These are phyloP conservation scores for Pangasius macronema DNA, from an alignment of 2,797 vertebrate genomes.

Conservation along the genomic window DNA sequence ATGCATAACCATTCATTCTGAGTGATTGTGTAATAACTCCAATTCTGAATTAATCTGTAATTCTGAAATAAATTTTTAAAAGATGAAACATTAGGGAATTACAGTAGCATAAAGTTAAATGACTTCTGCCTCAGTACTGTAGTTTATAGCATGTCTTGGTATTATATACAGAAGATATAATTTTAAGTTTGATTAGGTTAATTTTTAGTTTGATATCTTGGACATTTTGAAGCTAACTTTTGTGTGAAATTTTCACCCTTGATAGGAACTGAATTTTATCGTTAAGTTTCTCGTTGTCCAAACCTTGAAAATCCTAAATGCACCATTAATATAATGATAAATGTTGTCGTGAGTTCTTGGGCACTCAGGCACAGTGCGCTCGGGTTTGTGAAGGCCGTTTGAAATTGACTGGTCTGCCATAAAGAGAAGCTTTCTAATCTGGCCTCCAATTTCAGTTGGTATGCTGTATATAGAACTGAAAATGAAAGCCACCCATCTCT, in stretches of 20 bases:
- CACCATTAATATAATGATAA: constrained; percentile 3
- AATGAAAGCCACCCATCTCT: constrained; percentile 50
- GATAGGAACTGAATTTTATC: constrained; percentile 26
- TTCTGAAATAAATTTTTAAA: neutral
- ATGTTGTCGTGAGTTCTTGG: constrained; percentile 48
- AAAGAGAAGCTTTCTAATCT: constrained; percentile 47
- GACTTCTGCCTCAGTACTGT: neutral
- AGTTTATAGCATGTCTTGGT: neutral
- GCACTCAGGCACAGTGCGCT: constrained; percentile 49
- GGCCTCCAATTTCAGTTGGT: constrained; percentile 49
- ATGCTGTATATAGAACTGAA: constrained; percentile 46
- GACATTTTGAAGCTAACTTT: neutral
- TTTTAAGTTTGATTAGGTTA: neutral
- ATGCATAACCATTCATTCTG: neutral
- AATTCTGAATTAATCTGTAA: neutral
- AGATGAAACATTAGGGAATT: neutral
- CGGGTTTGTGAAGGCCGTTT: constrained; percentile 45
- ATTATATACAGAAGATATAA: neutral
- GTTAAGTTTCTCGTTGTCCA: neutral
- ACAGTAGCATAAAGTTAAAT: neutral
- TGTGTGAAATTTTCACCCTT: neutral
- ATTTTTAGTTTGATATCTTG: neutral
- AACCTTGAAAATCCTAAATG: constrained; percentile 12
- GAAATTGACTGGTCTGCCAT: constrained; percentile 46
- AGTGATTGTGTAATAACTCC: neutral